A percentile compares a stretch with the other conserved stretches of the same genome.
Evolutionary conservation across 2,888 invertebrate genomes (phyloP).

Genomic region (Crioceris asparagi): DNA sequence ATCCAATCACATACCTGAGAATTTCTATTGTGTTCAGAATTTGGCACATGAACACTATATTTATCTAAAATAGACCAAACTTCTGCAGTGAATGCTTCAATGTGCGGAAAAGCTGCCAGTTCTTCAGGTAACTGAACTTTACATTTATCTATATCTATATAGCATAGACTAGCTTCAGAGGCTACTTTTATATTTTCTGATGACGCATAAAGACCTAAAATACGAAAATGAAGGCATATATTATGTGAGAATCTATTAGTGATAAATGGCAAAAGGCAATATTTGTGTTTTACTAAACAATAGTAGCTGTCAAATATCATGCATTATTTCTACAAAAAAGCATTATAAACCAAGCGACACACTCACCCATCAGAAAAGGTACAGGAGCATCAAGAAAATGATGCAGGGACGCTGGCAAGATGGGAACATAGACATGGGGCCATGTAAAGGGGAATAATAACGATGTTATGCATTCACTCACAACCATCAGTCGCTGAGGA

Average conservation of each 20-base stretch:
- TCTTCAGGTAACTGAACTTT: conserved; percentile 92
- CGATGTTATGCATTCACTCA: conserved; percentile 86
- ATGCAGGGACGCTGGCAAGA: conserved; percentile 86
- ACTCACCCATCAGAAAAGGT: conserved; percentile 92
- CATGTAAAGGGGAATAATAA: conserved; percentile 91
- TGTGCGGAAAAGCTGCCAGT: conserved; percentile 84
- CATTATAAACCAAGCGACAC: too few species aligned
- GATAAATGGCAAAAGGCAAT: too few species aligned
- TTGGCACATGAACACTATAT: conserved; percentile 43
- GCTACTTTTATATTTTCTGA: conserved; percentile 54
- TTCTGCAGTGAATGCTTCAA: conserved; percentile 77
- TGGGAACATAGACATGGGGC: conserved; percentile 99
- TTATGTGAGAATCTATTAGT: too few species aligned
- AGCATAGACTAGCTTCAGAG: conserved; percentile 81
- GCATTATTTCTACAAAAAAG: too few species aligned
- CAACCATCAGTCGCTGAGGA: conserved; percentile 90
- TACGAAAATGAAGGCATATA: too few species aligned
- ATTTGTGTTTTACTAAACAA: too few species aligned
- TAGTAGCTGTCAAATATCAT: too few species aligned
- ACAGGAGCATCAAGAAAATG: conserved; percentile 99
- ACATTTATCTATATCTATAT: conserved; percentile 91
- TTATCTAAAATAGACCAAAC: conserved; percentile 64
- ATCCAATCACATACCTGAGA: conserved; percentile 19
- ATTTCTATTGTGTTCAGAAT: conserved; percentile 28
- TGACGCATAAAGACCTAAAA: conserved; percentile 50